These are phyloP conservation scores for Diplolepis rosae DNA, from an alignment of 2,888 invertebrate genomes.

Conservation along the genomic window DNA sequence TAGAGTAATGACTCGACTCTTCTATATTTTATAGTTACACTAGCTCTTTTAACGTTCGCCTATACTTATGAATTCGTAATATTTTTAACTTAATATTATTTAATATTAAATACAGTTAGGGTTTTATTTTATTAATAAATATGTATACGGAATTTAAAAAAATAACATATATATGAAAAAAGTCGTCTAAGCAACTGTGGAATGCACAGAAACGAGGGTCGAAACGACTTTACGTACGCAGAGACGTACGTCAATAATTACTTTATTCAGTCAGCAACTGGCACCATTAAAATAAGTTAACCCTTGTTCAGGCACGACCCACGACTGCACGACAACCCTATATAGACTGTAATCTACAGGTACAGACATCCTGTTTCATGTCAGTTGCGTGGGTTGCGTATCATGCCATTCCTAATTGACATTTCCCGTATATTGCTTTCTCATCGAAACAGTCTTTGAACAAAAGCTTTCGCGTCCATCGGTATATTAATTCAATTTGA, in stretches of 20 bases:
- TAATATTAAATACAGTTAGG: too few species aligned
- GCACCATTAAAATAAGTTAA: not conserved
- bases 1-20: too few species aligned
- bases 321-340: not conserved
- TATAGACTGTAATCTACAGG: too few species aligned
- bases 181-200: not conserved
- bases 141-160: not conserved
- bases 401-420: not conserved
- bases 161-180: not conserved
- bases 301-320: not conserved
- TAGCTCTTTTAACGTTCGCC: too few species aligned
- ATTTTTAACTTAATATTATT: too few species aligned
- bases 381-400: too few species aligned
- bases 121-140: too few species aligned
- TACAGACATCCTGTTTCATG: not conserved
- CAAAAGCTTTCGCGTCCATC: not conserved
- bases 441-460: not conserved
- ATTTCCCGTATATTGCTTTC: not conserved
- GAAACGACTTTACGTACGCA: slow-evolving; percentile 13
- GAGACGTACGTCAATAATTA: not conserved
- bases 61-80: too few species aligned
- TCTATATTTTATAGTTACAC: too few species aligned
- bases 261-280: not conserved
- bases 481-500: not conserved
- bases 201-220: not conserved